Evolutionary conservation across 1,140 invertebrate species (phyloP), one percentile per base, ranked within the genome.

Genomic region (Capitella teleta): DNA sequence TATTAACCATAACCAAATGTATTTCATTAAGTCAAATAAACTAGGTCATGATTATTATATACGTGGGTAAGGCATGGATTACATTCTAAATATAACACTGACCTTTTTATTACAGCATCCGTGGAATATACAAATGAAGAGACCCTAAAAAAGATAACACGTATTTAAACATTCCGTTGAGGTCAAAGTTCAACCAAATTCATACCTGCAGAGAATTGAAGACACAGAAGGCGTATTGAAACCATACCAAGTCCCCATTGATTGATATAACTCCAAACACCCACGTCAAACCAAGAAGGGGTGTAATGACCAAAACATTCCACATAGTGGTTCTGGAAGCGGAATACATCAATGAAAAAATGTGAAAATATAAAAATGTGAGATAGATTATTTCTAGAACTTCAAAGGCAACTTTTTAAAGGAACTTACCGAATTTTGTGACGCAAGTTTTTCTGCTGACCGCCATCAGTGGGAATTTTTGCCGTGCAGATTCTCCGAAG

Each of bases 211-310:
- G 41, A 18, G 52, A 53, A 21, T 53, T 53, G 26, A 41, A 28
- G 21, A 53, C 26, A 19, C 40, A 46, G 26, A 53, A 53, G 21
- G 49, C 43, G 37, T 53, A 53, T 28, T 53, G 46, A 28, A 53
- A 53, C 10, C n/a, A 16, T 6, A 49, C 16, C 5, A 49, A 21
- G 19, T 49, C 46, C 14, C 49, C 37, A 24, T 38, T 53, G 46
- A 53, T 47, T 6, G 52, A 41, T n/a, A 53, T 40, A 14, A 53
- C 47, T 6, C 52, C 52, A 24, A 53, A 49, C n/a, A 53, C 19
- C 52, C 52, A 53, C 5, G 52, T 44, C 25, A 53, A 25, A 18
- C 52, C 52, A n/a, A 53, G 25, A 3, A 53, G 21, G n/a, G 52
- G 52, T 16, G 19, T 19, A 23, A 53, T 28, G 23, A 53, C 28